These are phyloP conservation scores for Aphelenchoides fujianensis DNA, from an alignment of 1,140 invertebrate species.

Conservation along the genomic window DNA sequence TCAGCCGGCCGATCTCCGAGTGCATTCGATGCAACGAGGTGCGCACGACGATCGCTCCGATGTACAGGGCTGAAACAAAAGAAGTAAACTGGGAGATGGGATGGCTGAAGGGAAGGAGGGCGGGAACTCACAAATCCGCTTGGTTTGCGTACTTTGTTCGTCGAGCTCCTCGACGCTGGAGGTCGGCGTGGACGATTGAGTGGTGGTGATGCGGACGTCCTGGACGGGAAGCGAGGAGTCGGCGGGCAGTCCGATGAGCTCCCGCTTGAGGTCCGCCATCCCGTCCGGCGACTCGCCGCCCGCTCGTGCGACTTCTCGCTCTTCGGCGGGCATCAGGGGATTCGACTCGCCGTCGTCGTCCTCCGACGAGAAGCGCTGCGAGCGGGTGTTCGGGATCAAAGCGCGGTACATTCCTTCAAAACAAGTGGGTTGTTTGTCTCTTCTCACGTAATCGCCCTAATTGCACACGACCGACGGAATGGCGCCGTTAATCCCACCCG, in stretches of 20 bases:
- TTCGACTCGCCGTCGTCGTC: background rate
- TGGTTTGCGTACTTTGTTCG: background rate
- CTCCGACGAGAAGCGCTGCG: background rate
- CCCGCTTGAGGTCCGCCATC: background rate
- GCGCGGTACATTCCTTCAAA: conserved; percentile 1
- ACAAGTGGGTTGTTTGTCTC: too few relatives aligned
- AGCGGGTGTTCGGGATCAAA: background rate
- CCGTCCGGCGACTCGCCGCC: background rate
- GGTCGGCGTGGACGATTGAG: background rate
- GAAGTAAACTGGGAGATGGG: background rate
- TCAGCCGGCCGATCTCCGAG: background rate
- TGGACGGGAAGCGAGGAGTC: background rate
- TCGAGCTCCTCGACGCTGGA: background rate
- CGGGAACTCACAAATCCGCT: background rate
- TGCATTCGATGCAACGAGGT: background rate
- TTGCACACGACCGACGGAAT: too few relatives aligned
- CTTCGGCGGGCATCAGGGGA: background rate
- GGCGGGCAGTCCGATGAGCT: background rate
- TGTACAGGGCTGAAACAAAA: background rate
- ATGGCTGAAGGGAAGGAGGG: too few relatives aligned
- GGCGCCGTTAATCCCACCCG: too few relatives aligned
- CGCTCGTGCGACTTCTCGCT: background rate
- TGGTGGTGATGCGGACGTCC: background rate
- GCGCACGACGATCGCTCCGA: background rate
- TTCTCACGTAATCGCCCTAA: too few relatives aligned